Conservation (phyloP, 1,140 invertebrate genomes). For the Cephus cinctus region DNA sequence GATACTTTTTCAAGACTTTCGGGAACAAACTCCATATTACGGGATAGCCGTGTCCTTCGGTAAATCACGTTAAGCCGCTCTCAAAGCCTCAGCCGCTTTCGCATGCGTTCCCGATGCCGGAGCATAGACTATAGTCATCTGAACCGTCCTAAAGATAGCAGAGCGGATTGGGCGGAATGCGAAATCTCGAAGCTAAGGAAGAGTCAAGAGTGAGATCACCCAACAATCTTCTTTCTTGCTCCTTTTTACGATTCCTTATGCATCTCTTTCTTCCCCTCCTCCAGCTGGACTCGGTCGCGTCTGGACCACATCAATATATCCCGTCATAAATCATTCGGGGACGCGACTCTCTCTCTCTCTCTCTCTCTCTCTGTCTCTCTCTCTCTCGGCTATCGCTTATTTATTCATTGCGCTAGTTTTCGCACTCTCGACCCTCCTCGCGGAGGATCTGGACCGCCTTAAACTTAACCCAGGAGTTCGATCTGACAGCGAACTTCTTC, state of each 20-base stretch:
- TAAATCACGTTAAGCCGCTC: constrained; percentile 38
- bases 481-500: too few relatives aligned
- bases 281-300: background rate
- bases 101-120: too few relatives aligned
- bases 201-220: constrained; percentile 11
- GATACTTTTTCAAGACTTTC: constrained; percentile 32
- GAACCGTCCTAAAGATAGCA: background rate
- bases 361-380: constrained; percentile 2
- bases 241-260: constrained; percentile 9
- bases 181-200: background rate
- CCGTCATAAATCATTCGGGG: background rate
- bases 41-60: constrained; percentile 28
- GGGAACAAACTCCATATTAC: constrained; percentile 28
- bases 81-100: constrained; percentile 22
- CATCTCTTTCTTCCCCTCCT: constrained; percentile 2
- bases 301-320: background rate
- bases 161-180: background rate
- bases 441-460: background rate
- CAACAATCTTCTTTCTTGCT: constrained; percentile 12
- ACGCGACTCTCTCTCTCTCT: constrained; percentile 7
- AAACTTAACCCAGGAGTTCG: too few relatives aligned
- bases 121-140: too few relatives aligned
- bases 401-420: constrained; percentile 3
- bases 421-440: background rate
- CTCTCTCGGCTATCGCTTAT: background rate